Evolutionary conservation across 2,888 invertebrate species (phyloP).

Genomic region (Formica aserva): DNA sequence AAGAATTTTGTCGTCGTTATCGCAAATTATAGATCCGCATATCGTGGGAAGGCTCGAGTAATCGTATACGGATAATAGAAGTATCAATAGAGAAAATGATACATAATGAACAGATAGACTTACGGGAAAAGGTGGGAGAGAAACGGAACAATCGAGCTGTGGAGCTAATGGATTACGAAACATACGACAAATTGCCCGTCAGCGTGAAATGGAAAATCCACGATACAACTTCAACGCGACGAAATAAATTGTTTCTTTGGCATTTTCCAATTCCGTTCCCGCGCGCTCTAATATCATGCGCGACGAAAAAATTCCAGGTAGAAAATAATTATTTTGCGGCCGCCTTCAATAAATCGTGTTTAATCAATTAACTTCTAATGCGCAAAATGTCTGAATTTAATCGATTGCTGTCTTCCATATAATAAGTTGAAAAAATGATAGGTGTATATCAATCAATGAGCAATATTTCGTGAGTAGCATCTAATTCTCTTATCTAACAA

Average conservation of each 20-base stretch:
- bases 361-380: constrained; percentile 10
- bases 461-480: background rate
- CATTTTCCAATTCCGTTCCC: constrained; percentile 36
- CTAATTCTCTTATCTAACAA: background rate
- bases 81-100: constrained; percentile 54
- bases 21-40: constrained; percentile 23
- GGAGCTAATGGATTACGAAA: constrained; percentile 50
- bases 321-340: background rate
- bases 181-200: constrained; percentile 56
- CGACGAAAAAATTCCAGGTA: background rate
- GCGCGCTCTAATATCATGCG: background rate
- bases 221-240: constrained; percentile 25
- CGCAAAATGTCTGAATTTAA: background rate
- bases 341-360: background rate
- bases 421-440: background rate
- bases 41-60: constrained; percentile 28
- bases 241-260: constrained; percentile 36
- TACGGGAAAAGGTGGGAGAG: constrained; percentile 37
- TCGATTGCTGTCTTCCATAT: background rate
- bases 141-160: constrained; percentile 36
- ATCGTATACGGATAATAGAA: constrained; percentile 58
- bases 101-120: constrained; percentile 44
- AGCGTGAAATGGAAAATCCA: constrained; percentile 38
- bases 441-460: background rate
- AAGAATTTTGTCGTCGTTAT: constrained; percentile 6